Conservation (phyloP, 2,888 invertebrate genomes). For the Apotomis capreana region DNA sequence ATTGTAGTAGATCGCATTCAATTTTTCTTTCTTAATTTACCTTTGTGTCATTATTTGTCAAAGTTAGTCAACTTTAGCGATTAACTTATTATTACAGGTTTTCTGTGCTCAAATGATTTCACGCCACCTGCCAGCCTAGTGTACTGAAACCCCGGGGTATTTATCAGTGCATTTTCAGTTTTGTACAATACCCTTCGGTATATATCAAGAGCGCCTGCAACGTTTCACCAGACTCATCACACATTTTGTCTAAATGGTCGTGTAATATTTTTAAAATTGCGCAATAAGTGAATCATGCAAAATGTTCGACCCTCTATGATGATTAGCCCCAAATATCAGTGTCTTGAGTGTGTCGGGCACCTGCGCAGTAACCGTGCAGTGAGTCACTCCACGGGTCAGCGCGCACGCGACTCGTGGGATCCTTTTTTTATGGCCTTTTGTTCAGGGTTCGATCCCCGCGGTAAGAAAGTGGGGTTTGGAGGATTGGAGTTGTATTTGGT, state of each 20-base stretch:
- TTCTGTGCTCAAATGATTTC: too few species aligned
- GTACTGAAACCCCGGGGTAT: too few species aligned
- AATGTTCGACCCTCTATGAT: not conserved
- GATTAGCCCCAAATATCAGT: constrained; percentile 20
- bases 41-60: too few species aligned
- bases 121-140: too few species aligned
- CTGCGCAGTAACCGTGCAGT: constrained; percentile 53
- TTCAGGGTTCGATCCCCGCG: constrained; percentile 40
- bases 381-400: constrained; percentile 63
- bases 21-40: too few species aligned
- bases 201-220: not conserved
- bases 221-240: too few species aligned
- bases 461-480: constrained; percentile 27
- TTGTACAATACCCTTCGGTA: not conserved
- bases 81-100: too few species aligned
- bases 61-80: too few species aligned
- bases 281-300: not conserved
- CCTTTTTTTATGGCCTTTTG: constrained; percentile 44
- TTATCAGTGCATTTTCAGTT: too few species aligned
- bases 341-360: constrained; percentile 6
- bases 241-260: too few species aligned
- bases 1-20: too few species aligned
- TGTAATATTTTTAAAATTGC: too few species aligned
- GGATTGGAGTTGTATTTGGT: constrained; percentile 2
- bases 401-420: constrained; percentile 64